Conservation (phyloP, 2,113 vertebrate genomes). For the Hyperopisus bebe region DNA sequence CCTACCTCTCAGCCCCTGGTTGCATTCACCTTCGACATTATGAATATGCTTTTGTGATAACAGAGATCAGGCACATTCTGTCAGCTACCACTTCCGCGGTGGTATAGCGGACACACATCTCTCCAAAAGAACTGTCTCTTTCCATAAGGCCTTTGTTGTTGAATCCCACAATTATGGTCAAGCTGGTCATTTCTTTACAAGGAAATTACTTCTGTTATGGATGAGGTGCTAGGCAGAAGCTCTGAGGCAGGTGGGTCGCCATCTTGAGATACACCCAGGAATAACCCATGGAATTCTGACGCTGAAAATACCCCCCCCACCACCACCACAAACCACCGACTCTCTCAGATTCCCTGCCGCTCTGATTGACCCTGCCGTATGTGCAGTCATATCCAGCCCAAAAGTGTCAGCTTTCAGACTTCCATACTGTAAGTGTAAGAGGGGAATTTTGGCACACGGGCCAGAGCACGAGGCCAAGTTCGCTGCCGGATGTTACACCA, state of each 20-base stretch:
- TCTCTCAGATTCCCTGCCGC: constrained; percentile 43
- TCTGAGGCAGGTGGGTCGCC: constrained; percentile 20
- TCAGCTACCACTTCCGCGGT: background rate
- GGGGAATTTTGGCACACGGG: constrained; percentile 14
- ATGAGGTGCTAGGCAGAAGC: constrained; percentile 18
- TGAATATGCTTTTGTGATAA: background rate
- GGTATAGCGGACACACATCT: background rate
- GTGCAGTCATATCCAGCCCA: constrained; percentile 34
- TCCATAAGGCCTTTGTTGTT: background rate
- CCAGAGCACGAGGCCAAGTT: background rate
- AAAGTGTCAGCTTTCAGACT: constrained; percentile 32
- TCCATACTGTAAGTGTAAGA: constrained; percentile 31
- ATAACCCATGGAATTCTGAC: constrained; percentile 47
- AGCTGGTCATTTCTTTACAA: background rate
- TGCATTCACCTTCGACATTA: background rate
- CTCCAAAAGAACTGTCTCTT: background rate
- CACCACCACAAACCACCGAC: background rate
- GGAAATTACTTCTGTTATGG: constrained; percentile 24
- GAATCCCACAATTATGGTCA: too few species aligned
- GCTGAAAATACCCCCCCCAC: constrained; percentile 46
- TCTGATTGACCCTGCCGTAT: constrained; percentile 38
- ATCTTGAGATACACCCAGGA: constrained; percentile 41
- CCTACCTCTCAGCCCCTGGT: background rate
- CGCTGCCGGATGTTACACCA: constrained; percentile 10
- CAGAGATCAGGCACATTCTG: background rate